Base-by-base conservation (phyloP, 2,113 vertebrate species). In the Chaetops frenatus region DNA sequence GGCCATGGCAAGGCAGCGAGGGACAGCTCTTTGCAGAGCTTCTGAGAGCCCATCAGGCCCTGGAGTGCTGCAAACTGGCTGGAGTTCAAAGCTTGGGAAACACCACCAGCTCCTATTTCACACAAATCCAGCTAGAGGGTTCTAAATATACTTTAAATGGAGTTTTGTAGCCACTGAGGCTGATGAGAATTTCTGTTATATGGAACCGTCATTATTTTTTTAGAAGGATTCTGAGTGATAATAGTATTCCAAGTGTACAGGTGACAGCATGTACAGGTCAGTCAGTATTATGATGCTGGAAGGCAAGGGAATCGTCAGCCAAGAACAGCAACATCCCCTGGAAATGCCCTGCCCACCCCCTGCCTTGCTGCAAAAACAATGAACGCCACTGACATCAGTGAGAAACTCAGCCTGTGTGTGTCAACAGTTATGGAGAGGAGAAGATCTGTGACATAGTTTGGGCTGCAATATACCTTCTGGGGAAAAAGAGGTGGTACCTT, bases 391-490 rank as follows among this genome's bases (percentile, higher is more conserved):
- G 86, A n/a, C 38, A 25, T 8, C 19, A 7, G 18, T 6, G 58
- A 64, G 58, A 51, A 82, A 16, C 5, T 2, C 57, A 82, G 17
- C 24, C 11, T 16, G 1, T 2, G 2, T 24, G 10, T 64, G 31
- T 45, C 9, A 3, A 70, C 44, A 62, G 62, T 53, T 81, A 2
- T 13, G n/a, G 57, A 35, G 38, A 58, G 8, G 18, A 20, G 10
- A 31, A 65, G 25, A 45, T 23, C 0, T 0, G 11, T 28, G 15
- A 29, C 22, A 20, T 5, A 9, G 5, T 62, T 83, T 6, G 3
- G 35, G 19, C 71, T 21, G 24, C 38, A 78, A 51, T 23, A 58
- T 2, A 71, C 9, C 14, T 78, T 45, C 21, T 35, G 16, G 33
- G 33, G 25, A 9, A 57, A 66, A 86, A 29, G 17, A 65, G 21